Conservation (phyloP, 1,140 invertebrate genomes). For the Drosophila tsacasi region DNA sequence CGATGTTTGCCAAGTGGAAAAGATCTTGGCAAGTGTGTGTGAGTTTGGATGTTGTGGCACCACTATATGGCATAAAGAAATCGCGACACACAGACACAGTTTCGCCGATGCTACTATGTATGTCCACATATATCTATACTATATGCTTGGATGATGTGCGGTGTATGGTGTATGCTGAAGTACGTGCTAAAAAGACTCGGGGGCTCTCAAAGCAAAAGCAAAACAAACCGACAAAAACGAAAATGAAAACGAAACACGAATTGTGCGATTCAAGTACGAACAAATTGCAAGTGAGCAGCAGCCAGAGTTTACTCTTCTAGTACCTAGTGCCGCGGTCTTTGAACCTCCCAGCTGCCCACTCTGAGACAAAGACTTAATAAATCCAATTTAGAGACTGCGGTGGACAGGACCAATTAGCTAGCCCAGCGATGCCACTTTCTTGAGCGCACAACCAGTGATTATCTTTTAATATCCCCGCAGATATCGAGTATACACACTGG, state of each 20-base stretch:
- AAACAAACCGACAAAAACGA: slow-evolving; percentile 40
- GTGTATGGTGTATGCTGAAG: slow-evolving; percentile 7
- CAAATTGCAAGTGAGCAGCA: slow-evolving; percentile 29
- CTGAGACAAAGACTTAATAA: slow-evolving; percentile 16
- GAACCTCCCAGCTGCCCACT: slow-evolving; percentile 1
- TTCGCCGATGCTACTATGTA: slow-evolving; percentile 15
- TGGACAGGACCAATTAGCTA: slow-evolving; percentile 34
- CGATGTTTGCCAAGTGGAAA: slow-evolving; percentile 46
- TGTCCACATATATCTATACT: not conserved
- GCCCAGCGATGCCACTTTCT: slow-evolving; percentile 21
- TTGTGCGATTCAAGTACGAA: slow-evolving; percentile 50
- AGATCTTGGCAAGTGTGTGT: slow-evolving; percentile 28
- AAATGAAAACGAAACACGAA: slow-evolving; percentile 50
- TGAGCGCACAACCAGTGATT: not conserved
- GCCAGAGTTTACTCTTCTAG: slow-evolving; percentile 9
- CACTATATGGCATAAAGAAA: slow-evolving; percentile 35
- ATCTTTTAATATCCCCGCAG: slow-evolving; percentile 10
- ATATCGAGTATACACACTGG: slow-evolving; percentile 22
- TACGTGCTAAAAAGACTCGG: slow-evolving; percentile 43
- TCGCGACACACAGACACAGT: slow-evolving; percentile 62
- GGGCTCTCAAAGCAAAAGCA: slow-evolving; percentile 20
- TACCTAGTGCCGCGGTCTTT: slow-evolving; percentile 10
- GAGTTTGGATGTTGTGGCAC: slow-evolving; percentile 27
- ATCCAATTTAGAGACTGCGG: slow-evolving; percentile 25
- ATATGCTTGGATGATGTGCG: slow-evolving; percentile 2